These are phyloP conservation scores for Okapia johnstoni DNA, from an alignment of 2,113 vertebrate genomes.

Conservation along the genomic window DNA sequence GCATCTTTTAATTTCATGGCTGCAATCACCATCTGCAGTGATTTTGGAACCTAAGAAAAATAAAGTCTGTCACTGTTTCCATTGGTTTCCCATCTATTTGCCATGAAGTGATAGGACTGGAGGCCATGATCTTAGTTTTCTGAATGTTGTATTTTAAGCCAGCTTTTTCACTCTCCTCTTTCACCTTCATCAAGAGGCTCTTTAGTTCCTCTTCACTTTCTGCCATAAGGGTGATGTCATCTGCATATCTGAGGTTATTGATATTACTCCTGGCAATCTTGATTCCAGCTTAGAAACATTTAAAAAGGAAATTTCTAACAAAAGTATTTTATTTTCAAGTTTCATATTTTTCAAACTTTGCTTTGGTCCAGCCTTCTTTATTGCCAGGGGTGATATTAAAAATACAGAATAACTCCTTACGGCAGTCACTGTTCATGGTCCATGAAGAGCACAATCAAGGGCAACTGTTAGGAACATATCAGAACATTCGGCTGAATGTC, in stretches of 20 bases:
- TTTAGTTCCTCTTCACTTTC: not conserved
- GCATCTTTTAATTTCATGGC: not conserved
- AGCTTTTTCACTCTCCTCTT: not conserved
- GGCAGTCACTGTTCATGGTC: not conserved
- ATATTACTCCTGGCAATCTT: not conserved
- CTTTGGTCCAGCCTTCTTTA: not conserved
- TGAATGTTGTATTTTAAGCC: not conserved
- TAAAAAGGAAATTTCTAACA: not conserved
- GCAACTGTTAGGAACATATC: not conserved
- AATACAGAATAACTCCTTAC: not conserved
- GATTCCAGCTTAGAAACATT: not conserved
- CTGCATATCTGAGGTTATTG: not conserved
- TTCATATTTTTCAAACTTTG: conserved; percentile 3
- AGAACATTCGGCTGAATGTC: not conserved
- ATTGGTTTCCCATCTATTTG: not conserved
- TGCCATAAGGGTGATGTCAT: not conserved
- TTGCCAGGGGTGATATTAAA: not conserved
- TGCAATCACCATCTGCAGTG: not conserved
- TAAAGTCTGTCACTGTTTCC: not conserved
- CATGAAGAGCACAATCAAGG: not conserved
- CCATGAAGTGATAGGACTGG: not conserved
- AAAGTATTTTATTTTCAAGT: not conserved
- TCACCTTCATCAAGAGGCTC: not conserved
- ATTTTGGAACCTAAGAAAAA: not conserved
- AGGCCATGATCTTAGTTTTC: not conserved